Evolutionary conservation across 2,113 vertebrate species (phyloP), one percentile per base, ranked within the genome.

Genomic region (Syngnathus scovelli): DNA sequence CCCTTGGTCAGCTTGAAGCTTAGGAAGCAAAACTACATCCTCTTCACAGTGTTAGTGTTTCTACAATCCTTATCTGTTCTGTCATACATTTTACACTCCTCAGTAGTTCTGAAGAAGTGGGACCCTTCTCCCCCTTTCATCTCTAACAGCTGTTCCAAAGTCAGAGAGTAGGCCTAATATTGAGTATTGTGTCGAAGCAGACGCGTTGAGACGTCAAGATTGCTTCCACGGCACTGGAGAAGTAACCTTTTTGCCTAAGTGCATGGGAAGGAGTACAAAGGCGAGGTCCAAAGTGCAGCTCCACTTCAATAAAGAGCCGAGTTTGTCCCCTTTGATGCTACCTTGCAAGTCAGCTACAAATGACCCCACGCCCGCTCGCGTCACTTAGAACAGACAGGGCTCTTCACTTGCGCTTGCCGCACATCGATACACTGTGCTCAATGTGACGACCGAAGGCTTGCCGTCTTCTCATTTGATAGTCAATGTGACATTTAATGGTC

Each of bases 261-360:
- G 84, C 79, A 80, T 43, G 69, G 72, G 73, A 85, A 83, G 79
- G 70, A 78, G 81, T 61, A 86, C 79, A 87, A 86, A 86, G 84
- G 79, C 58, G 79, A 84, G 87, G 85, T 85, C 76, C 70, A 86
- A 87, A 89, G 79, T 82, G 85, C 62, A 71, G 71, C 79, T 78
- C 69, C 84, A 83, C 87, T 86, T 86, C 87, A 85, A 86, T 86
- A 85, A 87, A 83, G 84, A 85, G 82, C 67, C 83, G 77, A 82
- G 87, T 87, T 84, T 86, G 85, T 83, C 79, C 85, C 78, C 84
- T 89, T 89, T 89, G 87, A 87, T 86, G 84, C 87, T 69, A 78
- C 81, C 73, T 61, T 83, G 83, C 85, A 85, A 84, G 85, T 81
- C 64, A 77, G 82, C 85, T 84, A 85, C 81, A 86, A 86, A 85